These are phyloP conservation scores for Cisticola juncidis DNA, from an alignment of 2,113 vertebrate genomes.

Conservation along the genomic window DNA sequence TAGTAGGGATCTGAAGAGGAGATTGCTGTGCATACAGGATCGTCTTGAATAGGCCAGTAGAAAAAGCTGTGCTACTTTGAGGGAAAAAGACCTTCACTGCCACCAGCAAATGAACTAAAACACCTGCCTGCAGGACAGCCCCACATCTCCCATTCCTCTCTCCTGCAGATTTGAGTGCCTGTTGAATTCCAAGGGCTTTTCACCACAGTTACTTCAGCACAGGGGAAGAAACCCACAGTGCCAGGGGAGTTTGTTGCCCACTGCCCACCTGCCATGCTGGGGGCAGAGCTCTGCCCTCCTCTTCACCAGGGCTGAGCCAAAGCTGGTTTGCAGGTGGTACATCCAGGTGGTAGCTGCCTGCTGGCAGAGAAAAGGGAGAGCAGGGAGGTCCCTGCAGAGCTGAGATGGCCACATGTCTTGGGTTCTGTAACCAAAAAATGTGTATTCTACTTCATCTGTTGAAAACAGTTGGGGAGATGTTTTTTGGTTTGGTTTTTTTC, in stretches of 20 bases:
- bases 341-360: background rate
- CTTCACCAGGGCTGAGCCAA: background rate
- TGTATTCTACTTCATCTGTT: no score
- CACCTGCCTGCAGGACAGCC: background rate
- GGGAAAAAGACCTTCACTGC: background rate
- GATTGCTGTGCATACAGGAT: background rate
- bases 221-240: fast-evolving
- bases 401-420: background rate
- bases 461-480: no score
- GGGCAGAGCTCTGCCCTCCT: background rate
- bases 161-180: background rate
- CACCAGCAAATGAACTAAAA: background rate
- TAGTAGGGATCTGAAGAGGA: background rate
- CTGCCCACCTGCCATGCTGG: background rate
- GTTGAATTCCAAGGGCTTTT: background rate
- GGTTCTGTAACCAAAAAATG: no score
- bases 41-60: background rate
- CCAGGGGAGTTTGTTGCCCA: fast-evolving
- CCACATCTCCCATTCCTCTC: background rate
- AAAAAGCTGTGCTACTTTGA: background rate
- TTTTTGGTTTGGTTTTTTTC: no score
- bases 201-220: fast-evolving
- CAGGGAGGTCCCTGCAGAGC: background rate
- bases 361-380: conserved; percentile 5
- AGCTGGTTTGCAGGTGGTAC: background rate